Base-by-base conservation (phyloP, 2,113 vertebrate species). In the Lipotes vexillifer region DNA sequence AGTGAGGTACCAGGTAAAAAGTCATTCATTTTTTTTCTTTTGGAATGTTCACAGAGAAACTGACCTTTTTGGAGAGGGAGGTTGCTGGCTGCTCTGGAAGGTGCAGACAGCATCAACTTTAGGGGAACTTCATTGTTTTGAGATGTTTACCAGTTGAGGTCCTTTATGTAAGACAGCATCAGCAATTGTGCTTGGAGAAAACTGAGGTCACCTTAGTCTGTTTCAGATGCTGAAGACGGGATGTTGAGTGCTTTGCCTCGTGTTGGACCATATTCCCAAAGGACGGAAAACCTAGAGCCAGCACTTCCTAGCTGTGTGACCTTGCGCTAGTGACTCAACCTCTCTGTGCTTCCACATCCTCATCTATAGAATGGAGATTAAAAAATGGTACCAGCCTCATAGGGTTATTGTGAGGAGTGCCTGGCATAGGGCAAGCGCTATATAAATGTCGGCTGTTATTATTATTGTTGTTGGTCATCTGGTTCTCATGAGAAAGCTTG, bases 181-280 rank as follows among this genome's bases (percentile, higher is more conserved):
- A 6, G 21, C 11, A 14, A 21, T 11, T 20, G 36, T 46, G 17
- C 36, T 15, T 4, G 21, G 88, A 72, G 71, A 84, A 20, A 65
- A 8, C 71, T 3, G 46, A 46, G 23, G 49, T 38, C 25, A 0
- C 63, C 25, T 71, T 15, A 20, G 20, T 85, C 36, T 33, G 41
- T 44, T 8, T 63, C 84, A 18, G 89, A 49, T 55, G 49, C 82
- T 52, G 52, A 72, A 36, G 78, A n/a, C 0, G 15, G 57, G 29
- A 0, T 3, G 36, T 11, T 17, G 31, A 9, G 21, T 12, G 63
- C 33, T 80, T 65, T 44, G 71, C 46, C 33, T 27, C 10, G 61
- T 4, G 5, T 6, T 57, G 69, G 44, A 23, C 59, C 55, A 2
- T 8, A 4, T 2, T 29, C 66, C n/a, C 0, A 0, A 33, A 27